Evolutionary conservation across 2,113 vertebrate genomes (phyloP).

Genomic region (Oncorhynchus nerka): DNA sequence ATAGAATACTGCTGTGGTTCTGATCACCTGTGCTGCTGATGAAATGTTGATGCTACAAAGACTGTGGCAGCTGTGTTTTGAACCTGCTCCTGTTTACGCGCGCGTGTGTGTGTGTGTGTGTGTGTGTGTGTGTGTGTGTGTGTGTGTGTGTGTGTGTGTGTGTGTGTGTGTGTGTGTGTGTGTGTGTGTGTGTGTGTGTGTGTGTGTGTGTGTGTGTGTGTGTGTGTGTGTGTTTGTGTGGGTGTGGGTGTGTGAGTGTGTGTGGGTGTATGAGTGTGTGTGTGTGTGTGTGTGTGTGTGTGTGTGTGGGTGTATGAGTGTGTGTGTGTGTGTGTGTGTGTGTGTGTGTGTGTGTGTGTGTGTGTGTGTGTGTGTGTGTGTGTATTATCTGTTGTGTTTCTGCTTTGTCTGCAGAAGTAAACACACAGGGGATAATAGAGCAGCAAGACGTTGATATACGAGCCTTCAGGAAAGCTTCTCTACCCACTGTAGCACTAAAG

Average conservation of each 20-base stretch:
- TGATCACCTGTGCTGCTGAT: slow-evolving; percentile 54
- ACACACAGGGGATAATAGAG: slow-evolving; percentile 41
- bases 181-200: neutral
- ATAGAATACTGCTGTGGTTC: slow-evolving; percentile 38
- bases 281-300: neutral
- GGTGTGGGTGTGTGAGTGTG: neutral
- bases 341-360: neutral
- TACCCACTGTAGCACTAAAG: neutral
- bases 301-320: slow-evolving; percentile 24
- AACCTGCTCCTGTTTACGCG: slow-evolving; percentile 60
- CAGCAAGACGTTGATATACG: slow-evolving; percentile 56
- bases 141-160: slow-evolving; percentile 15
- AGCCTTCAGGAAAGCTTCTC: slow-evolving; percentile 53
- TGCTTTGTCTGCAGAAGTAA: slow-evolving; percentile 54
- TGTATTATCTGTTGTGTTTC: slow-evolving; percentile 48
- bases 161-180: slow-evolving; percentile 21
- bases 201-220: slow-evolving; percentile 15
- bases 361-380: slow-evolving; percentile 15
- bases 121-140: slow-evolving; percentile 1
- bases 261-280: slow-evolving; percentile 3
- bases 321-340: slow-evolving; percentile 11
- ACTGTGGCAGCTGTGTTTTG: slow-evolving; percentile 56
- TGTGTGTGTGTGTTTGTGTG: slow-evolving; percentile 22
- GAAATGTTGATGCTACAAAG: slow-evolving; percentile 58
- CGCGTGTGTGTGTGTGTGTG: neutral